Conservation (phyloP, 2,113 vertebrate species). For the Empidonax traillii region DNA sequence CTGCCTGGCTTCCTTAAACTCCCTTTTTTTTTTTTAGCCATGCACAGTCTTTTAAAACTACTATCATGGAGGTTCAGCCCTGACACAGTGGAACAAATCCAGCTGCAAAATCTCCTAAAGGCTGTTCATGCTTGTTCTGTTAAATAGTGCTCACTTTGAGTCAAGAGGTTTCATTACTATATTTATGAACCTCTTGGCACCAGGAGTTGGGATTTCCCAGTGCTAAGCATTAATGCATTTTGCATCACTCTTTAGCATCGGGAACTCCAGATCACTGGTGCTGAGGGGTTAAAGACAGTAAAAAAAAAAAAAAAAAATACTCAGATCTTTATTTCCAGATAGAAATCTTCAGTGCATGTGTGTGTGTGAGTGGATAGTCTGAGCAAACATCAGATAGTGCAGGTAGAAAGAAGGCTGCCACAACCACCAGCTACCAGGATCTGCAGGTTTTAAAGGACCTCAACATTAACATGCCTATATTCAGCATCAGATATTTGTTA, state of each 20-base stretch:
- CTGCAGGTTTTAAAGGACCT: not conserved
- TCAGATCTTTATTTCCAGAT: not conserved
- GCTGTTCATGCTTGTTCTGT: constrained; percentile 56
- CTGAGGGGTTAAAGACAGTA: constrained; percentile 23
- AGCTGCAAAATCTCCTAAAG: constrained; percentile 66
- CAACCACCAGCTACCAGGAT: not conserved
- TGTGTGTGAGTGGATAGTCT: not conserved
- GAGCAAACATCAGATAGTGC: not conserved
- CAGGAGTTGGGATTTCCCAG: constrained; percentile 45
- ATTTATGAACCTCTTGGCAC: constrained; percentile 64
- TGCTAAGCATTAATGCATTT: constrained; percentile 64
- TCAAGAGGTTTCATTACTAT: constrained; percentile 64
- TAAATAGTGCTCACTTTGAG: constrained; percentile 71
- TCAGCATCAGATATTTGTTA: constrained; percentile 61
- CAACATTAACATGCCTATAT: not conserved
- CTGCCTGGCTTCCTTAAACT: not conserved
- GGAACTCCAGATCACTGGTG: not conserved
- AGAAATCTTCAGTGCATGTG: not conserved
- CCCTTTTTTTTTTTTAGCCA: not conserved
- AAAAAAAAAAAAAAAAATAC: not conserved
- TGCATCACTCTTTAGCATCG: constrained; percentile 1
- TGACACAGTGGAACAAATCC: constrained; percentile 60
- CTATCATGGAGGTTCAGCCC: constrained; percentile 42
- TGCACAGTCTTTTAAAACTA: not conserved
- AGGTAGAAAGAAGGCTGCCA: not conserved